Base-by-base conservation (phyloP, 2,797 vertebrate genomes). In the Onychomys leucogaster region DNA sequence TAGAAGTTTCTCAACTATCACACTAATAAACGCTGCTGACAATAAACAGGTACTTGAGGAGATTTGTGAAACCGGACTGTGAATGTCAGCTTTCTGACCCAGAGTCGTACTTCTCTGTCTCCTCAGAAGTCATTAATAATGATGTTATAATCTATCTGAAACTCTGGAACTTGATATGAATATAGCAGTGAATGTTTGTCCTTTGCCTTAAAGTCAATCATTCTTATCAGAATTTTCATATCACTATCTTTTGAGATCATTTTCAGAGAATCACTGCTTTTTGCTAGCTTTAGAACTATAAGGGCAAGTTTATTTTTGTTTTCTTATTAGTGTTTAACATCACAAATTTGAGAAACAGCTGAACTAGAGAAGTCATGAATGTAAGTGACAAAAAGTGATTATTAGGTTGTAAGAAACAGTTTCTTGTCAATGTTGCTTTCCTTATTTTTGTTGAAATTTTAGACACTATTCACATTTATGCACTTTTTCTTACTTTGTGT, bases 381-480 rank as follows among this genome's bases (percentile, higher is more conserved):
- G 34, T 21, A 91, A 93, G 13, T 71, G 25, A 55, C 23, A 8
- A 37, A 71, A 29, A 80, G 37, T 6, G 21, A 87, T 16, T 43
- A 73, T 25, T 1, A 5, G 8, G 21, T 52, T 5, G 19, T 32
- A 23, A 19, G 49, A 78, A 61, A 78, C 87, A 90, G 19, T 90
- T 81, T 93, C 4, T 86, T 95, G 25, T 95, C 82, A 73, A 11
- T 81, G 23, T 73, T 83, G n/a, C 21, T 0, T 55, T 16, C 49
- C 57, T 57, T 89, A 69, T 83, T 91, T 77, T 94, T 49, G 63
- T 92, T 17, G 52, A 63, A 82, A 81, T 41, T 29, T n/a, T 96
- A 77, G 3, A 7, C 5, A 59, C n/a, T 82, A 23, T 17, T 90
- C 71, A 90, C 5, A 11, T 23, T 78, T 43, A 89, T 21, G 14